A percentile compares a stretch with the other conserved stretches of the same genome.
These are phyloP conservation scores for Phyllostomus discolor DNA, from an alignment of 2,113 vertebrate species.

Conservation along the genomic window DNA sequence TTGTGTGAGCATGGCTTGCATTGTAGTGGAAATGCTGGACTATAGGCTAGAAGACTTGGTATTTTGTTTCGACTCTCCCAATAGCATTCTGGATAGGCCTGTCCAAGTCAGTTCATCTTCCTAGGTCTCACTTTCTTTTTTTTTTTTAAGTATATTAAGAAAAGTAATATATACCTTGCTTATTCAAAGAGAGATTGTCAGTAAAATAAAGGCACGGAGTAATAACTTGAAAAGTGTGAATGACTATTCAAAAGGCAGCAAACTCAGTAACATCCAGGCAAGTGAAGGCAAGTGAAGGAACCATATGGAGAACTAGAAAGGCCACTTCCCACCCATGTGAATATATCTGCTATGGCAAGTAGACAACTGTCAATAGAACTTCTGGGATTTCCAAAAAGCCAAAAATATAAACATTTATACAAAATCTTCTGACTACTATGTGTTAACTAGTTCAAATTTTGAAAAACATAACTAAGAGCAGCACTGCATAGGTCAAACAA, in stretches of 20 bases:
- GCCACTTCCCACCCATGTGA: background rate
- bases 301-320: background rate
- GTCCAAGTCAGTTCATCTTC: background rate
- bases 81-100: background rate
- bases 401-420: background rate
- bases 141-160: background rate
- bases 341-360: background rate
- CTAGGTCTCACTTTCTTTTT: background rate
- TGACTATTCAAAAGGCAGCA: background rate
- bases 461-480: background rate
- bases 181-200: background rate
- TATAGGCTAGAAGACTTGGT: background rate
- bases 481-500: background rate
- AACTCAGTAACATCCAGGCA: background rate
- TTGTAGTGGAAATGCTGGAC: background rate
- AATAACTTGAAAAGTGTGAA: background rate
- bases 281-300: background rate
- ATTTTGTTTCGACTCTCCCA: background rate
- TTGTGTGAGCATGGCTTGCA: background rate
- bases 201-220: background rate
- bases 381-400: background rate
- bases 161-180: background rate
- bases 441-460: background rate
- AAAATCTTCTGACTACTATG: background rate
- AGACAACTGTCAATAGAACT: background rate